Conservation (phyloP, 1,140 invertebrate species). For the Holcopasites calliopsidis region DNA sequence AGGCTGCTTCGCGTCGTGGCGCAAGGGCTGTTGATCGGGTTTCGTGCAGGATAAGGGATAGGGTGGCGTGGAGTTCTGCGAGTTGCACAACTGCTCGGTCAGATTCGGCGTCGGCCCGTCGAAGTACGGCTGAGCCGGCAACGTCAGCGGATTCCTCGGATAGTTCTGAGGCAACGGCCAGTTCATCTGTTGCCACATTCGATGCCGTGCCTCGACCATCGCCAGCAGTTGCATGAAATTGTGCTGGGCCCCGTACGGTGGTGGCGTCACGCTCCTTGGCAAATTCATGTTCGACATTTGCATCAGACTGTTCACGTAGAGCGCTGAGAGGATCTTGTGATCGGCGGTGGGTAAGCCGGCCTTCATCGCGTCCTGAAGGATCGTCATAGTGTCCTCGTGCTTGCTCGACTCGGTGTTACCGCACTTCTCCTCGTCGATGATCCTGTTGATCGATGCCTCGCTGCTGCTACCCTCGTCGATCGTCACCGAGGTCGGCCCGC, state of each 20-base stretch:
- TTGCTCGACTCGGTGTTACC: conserved; percentile 48
- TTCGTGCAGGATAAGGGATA: conserved; percentile 77
- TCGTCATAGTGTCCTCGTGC: conserved; percentile 67
- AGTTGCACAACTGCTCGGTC: conserved; percentile 71
- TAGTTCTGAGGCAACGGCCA: conserved; percentile 74
- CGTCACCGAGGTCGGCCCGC: conserved; percentile 22
- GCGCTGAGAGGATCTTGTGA: conserved; percentile 82
- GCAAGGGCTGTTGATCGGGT: conserved; percentile 72
- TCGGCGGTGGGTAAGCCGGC: conserved; percentile 76
- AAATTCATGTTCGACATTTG: conserved; percentile 74
- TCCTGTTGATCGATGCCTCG: conserved; percentile 52
- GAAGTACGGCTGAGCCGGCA: conserved; percentile 73
- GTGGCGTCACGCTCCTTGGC: conserved; percentile 68
- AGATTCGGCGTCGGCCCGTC: conserved; percentile 68
- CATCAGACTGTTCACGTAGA: conserved; percentile 83
- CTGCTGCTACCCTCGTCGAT: conserved; percentile 59
- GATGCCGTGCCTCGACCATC: conserved; percentile 77
- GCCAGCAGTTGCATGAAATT: conserved; percentile 77
- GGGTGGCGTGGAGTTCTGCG: conserved; percentile 68
- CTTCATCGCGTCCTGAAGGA: conserved; percentile 75
- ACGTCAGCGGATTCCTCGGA: conserved; percentile 67
- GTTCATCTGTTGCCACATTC: conserved; percentile 79
- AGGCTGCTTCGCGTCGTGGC: conserved; percentile 72
- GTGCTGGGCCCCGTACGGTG: conserved; percentile 70
- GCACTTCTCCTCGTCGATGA: conserved; percentile 62